Evolutionary conservation across 2,888 invertebrate species (phyloP).

Genomic region (Electrophaes corylata): DNA sequence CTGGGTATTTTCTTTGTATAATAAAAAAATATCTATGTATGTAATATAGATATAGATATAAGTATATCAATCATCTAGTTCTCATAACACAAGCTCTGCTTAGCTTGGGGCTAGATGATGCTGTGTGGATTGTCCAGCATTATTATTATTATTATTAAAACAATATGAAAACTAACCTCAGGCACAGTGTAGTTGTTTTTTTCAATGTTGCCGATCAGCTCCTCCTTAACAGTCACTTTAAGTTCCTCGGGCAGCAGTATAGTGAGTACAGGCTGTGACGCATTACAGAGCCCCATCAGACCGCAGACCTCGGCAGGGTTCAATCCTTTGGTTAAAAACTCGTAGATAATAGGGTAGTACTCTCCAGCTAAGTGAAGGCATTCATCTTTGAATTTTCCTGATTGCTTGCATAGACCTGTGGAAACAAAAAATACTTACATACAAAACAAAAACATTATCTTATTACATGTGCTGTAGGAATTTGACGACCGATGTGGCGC

Average conservation of each 20-base stretch:
- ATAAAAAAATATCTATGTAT: too few species aligned
- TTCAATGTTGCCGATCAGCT: slow-evolving; percentile 69
- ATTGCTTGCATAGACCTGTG: slow-evolving; percentile 90
- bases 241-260: slow-evolving; percentile 85
- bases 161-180: slow-evolving; percentile 10
- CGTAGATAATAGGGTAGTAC: slow-evolving; percentile 90
- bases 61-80: too few species aligned
- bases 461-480: background rate
- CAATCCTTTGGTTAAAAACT: slow-evolving; percentile 87
- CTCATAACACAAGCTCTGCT: too few species aligned
- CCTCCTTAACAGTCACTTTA: slow-evolving; percentile 51
- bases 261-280: slow-evolving; percentile 76
- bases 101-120: too few species aligned
- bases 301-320: slow-evolving; percentile 88
- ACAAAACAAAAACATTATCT: background rate
- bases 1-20: too few species aligned
- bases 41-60: too few species aligned
- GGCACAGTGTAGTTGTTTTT: slow-evolving; percentile 54
- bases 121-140: too few species aligned
- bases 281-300: slow-evolving; percentile 89
- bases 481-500: too few species aligned
- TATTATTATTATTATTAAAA: too few species aligned
- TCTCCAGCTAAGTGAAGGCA: slow-evolving; percentile 91
- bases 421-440: background rate
- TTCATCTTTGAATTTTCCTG: slow-evolving; percentile 88